These are phyloP conservation scores for Calliphora vicina DNA, from an alignment of 1,140 invertebrate genomes.

Conservation along the genomic window DNA sequence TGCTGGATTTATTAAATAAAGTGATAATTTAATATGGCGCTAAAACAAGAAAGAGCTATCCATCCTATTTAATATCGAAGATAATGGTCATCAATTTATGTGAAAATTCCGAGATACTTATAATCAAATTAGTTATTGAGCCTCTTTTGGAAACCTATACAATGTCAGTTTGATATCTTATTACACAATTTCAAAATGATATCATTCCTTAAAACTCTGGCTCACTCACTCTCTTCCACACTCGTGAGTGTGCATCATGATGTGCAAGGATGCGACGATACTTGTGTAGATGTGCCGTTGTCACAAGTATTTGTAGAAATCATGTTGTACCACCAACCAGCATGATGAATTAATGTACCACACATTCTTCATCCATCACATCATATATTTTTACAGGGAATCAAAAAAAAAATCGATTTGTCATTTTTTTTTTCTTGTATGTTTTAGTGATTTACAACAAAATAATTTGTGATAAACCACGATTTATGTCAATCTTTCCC, in stretches of 20 bases:
- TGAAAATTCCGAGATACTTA: no score
- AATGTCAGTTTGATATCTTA: no score
- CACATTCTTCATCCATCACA: neutral
- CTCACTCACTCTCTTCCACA: neutral
- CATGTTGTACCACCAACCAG: neutral
- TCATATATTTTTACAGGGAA: neutral
- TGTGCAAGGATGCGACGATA: constrained; percentile 17
- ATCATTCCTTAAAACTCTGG: no score
- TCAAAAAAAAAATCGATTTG: constrained; percentile 29
- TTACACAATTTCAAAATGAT: no score
- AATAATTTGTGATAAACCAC: constrained; percentile 30
- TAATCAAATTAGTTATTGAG: no score
- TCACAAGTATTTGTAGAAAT: neutral
- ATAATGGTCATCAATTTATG: no score
- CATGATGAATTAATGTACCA: constrained; percentile 1
- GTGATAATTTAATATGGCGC: no score
- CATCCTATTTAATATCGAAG: no score
- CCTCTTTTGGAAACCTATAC: no score
- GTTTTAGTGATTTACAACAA: constrained; percentile 11
- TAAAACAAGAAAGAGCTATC: no score
- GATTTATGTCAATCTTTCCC: constrained; percentile 22
- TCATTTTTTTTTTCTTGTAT: constrained; percentile 3
- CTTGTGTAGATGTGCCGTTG: neutral
- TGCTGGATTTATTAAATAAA: no score
- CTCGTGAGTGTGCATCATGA: neutral